Evolutionary conservation across 2,797 vertebrate genomes (phyloP).

Genomic region (Urophycis tenuis): DNA sequence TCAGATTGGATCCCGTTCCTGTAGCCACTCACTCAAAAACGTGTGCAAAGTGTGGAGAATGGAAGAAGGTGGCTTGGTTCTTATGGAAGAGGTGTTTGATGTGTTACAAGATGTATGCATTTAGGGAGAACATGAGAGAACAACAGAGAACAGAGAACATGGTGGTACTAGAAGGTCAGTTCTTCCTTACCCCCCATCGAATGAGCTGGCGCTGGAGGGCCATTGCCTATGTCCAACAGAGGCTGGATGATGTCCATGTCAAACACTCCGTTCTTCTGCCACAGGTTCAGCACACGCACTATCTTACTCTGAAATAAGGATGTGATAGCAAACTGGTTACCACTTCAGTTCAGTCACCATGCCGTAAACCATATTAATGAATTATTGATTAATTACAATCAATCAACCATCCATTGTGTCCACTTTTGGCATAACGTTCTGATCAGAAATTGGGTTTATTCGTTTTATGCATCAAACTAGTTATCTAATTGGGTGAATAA

Average conservation of each 20-base stretch:
- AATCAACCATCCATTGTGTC: too few relatives aligned
- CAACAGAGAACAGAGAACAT: neutral
- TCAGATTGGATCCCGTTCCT: neutral
- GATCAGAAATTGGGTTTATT: neutral
- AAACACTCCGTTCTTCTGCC: constrained; percentile 98
- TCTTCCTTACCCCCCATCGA: constrained; percentile 45
- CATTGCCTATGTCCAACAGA: constrained; percentile 88
- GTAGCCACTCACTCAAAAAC: neutral
- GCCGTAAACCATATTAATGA: neutral
- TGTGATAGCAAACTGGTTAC: neutral
- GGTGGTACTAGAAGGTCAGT: neutral
- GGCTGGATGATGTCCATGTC: constrained; percentile 94
- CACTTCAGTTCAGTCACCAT: neutral
- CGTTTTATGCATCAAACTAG: neutral
- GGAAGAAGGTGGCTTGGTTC: neutral
- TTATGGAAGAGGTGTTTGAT: neutral
- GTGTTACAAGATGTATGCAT: neutral
- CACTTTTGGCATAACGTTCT: neutral
- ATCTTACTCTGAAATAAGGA: constrained; percentile 80
- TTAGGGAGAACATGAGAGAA: neutral
- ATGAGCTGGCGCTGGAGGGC: constrained; percentile 57
- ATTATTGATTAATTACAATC: too few relatives aligned
- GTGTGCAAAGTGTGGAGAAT: neutral
- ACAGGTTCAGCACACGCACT: constrained; percentile 90
- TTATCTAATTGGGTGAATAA: neutral